Evolutionary conservation across 1,140 invertebrate genomes (phyloP).

Genomic region (Neodiprion pinetum): DNA sequence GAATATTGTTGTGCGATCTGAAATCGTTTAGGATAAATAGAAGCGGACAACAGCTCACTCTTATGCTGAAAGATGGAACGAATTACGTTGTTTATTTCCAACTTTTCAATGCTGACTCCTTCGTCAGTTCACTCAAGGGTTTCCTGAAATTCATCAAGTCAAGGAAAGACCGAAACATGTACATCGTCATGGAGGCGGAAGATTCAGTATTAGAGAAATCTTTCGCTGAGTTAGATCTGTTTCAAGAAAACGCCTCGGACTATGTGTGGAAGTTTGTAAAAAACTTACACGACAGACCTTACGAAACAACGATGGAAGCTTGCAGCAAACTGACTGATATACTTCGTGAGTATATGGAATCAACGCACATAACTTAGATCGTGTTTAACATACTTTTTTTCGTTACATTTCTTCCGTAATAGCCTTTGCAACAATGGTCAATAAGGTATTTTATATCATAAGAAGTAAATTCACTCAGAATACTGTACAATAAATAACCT

Average conservation of each 20-base stretch:
- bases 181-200: conserved; percentile 69
- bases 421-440: no score
- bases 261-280: conserved; percentile 75
- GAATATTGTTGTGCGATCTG: conserved; percentile 70
- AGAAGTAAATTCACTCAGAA: no score
- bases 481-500: no score
- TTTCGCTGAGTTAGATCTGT: conserved; percentile 84
- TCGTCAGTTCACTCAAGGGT: conserved; percentile 72
- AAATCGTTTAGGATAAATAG: conserved; percentile 72
- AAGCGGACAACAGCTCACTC: conserved; percentile 73
- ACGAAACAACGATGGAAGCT: conserved; percentile 80
- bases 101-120: conserved; percentile 81
- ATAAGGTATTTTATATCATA: no score
- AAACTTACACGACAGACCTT: conserved; percentile 77
- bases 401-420: no score
- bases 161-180: conserved; percentile 74
- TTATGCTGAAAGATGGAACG: conserved; percentile 76
- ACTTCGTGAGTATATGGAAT: conserved; percentile 45
- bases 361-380: not conserved
- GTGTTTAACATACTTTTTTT: no score
- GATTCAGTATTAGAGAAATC: conserved; percentile 77
- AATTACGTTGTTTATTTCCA: conserved; percentile 85
- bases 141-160: conserved; percentile 71
- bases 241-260: conserved; percentile 73
- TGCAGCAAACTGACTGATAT: conserved; percentile 86